These are phyloP conservation scores for Epirrita christyi DNA, from an alignment of 2,888 invertebrate species.

Conservation along the genomic window DNA sequence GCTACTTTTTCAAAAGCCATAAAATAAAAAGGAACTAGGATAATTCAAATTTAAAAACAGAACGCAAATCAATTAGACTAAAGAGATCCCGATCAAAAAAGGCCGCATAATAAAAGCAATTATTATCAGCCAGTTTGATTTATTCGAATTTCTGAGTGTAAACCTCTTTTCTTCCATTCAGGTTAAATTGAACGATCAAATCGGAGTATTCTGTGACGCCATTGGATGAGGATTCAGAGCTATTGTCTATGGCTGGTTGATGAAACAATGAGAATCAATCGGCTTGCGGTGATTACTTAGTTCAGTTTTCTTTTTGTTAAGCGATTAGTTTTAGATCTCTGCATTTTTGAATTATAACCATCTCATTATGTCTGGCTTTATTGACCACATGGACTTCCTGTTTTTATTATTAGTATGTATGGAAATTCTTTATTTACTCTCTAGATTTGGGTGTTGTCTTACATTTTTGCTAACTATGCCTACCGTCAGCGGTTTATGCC, in stretches of 20 bases:
- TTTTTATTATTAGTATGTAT: too few species aligned
- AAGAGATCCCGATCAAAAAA: slow-evolving; percentile 54
- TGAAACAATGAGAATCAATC: slow-evolving; percentile 72
- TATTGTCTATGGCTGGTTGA: slow-evolving; percentile 29
- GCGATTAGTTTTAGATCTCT: slow-evolving; percentile 19
- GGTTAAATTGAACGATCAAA: slow-evolving; percentile 79
- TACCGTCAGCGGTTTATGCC: too few species aligned
- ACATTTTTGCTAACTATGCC: too few species aligned
- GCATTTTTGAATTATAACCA: too few species aligned
- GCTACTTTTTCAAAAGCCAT: too few species aligned
- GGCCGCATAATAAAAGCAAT: slow-evolving; percentile 59
- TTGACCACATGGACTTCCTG: too few species aligned
- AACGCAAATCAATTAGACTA: slow-evolving; percentile 47
- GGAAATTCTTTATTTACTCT: too few species aligned
- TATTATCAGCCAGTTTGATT: slow-evolving; percentile 73
- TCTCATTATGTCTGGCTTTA: too few species aligned
- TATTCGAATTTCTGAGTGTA: slow-evolving; percentile 69
- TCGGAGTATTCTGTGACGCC: slow-evolving; percentile 43
- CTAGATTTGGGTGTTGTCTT: too few species aligned
- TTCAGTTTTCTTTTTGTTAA: slow-evolving; percentile 39
- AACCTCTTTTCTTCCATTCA: slow-evolving; percentile 79
- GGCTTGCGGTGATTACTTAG: slow-evolving; percentile 45
- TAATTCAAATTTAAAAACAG: slow-evolving; percentile 50
- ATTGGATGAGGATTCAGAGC: slow-evolving; percentile 25
- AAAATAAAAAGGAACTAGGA: too few species aligned